Percentiles rank a stretch among this genome's conserved stretches.
Evolutionary conservation across 2,888 invertebrate genomes (phyloP).

Genomic region (Nephrocerus scutellatus): DNA sequence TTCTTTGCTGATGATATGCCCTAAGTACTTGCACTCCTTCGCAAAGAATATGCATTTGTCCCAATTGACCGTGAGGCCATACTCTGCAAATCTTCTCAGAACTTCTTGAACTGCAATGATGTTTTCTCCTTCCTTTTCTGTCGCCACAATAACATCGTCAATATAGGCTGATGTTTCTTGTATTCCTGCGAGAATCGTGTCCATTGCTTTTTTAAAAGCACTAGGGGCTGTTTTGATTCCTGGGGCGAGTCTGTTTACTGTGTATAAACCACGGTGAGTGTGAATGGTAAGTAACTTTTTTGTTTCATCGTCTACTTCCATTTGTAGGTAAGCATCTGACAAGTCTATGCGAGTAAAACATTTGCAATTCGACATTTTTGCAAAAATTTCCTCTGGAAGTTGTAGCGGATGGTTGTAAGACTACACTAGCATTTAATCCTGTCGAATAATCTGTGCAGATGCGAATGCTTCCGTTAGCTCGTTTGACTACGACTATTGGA

Average conservation of each 20-base stretch:
- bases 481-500: constrained; percentile 8
- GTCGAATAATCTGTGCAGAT: constrained; percentile 16
- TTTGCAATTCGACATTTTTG: constrained; percentile 3
- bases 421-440: constrained; percentile 10
- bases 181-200: constrained; percentile 7
- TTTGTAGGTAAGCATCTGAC: constrained; percentile 14
- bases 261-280: background rate
- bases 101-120: background rate
- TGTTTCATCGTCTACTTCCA: constrained; percentile 10
- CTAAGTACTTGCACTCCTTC: constrained; percentile 3
- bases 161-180: constrained; percentile 3
- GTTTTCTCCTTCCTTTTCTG: background rate
- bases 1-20: background rate
- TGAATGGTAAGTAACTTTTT: background rate
- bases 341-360: constrained; percentile 11
- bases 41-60: constrained; percentile 6
- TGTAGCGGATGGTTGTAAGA: constrained; percentile 14
- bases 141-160: constrained; percentile 9
- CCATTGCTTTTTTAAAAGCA: constrained; percentile 13
- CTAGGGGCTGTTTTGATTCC: constrained; percentile 14
- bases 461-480: constrained; percentile 9
- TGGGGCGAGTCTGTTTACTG: constrained; percentile 6
- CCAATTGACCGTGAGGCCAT: background rate
- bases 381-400: constrained; percentile 14
- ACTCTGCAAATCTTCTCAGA: constrained; percentile 1